Base-by-base conservation (phyloP, 2,797 vertebrate genomes). In the Crax fasciolata region DNA sequence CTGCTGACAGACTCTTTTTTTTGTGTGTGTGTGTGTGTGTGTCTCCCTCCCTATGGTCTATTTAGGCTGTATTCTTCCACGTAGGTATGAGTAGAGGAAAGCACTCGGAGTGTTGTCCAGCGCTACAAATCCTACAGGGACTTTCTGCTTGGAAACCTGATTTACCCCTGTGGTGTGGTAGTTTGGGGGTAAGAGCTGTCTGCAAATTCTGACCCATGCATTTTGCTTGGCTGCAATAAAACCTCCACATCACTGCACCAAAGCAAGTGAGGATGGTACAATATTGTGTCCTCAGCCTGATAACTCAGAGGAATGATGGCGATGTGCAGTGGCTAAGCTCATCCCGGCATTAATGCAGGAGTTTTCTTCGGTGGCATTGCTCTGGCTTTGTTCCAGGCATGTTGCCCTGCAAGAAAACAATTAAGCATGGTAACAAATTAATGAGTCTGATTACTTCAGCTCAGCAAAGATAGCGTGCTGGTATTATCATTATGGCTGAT, bases 311-410 rank as follows among this genome's bases (percentile, higher is more conserved):
- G n/a, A 63, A n/a, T 32, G 74, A 44, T 4, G 14, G 27, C 2
- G 3, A 30, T 9, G 14, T 74, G 65, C 67, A 43, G 16, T 28
- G 21, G 44, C 49, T 13, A 41, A 17, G 23, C 6, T 71, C 4
- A 11, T 38, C 82, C 43, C 49, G 41, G 27, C 23, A 23, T 61
- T 55, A 57, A 27, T 30, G 32, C 68, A 77, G 52, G n/a, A 24
- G 9, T 73, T 78, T 71, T 58, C 35, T 89, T 78, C 71, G 58
- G 7, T 46, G n/a, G 16, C 32, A 14, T 54, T 65, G 13, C 71
- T 48, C 84, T 90, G 91, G 63, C 58, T 82, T 76, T 84, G 15
- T 84, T 91, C 74, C 87, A 90, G 32, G 54, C 49, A 57, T 86
- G 70, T 72, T 80, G 44, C 41, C 84, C 73, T 92, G 71, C 66